Conservation (phyloP, 2,888 invertebrate genomes). For the Zaprionus bogoriensis region DNA sequence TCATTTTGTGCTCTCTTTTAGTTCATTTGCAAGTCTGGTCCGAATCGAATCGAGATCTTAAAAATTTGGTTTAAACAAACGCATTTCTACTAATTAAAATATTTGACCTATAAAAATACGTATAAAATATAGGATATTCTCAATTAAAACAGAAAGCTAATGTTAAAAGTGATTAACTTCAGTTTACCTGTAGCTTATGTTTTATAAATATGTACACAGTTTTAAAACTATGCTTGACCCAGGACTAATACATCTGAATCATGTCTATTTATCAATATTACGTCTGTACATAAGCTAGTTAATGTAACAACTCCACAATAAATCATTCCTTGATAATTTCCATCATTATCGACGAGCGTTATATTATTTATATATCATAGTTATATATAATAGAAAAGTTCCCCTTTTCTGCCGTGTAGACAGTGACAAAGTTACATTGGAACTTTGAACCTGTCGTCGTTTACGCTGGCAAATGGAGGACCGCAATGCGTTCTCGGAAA, state of each 20-base stretch:
- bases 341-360: neutral
- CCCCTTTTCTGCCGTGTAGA: neutral
- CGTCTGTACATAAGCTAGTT: neutral
- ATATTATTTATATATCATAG: neutral
- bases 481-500: neutral
- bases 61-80: neutral
- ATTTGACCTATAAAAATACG: too few relatives aligned
- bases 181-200: too few relatives aligned
- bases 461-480: neutral
- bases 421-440: neutral
- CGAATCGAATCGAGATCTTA: neutral
- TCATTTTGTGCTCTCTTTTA: constrained; percentile 6
- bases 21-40: constrained; percentile 23
- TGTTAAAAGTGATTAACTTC: too few relatives aligned
- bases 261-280: too few relatives aligned
- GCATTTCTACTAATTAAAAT: too few relatives aligned
- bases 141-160: too few relatives aligned
- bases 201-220: too few relatives aligned
- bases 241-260: too few relatives aligned
- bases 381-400: too few relatives aligned
- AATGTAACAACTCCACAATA: neutral
- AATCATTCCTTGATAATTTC: neutral
- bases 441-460: neutral
- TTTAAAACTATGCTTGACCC: too few relatives aligned
- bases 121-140: too few relatives aligned